Evolutionary conservation across 2,113 vertebrate species (phyloP), one percentile per base, ranked within the genome.

Genomic region (Cavia aperea): DNA sequence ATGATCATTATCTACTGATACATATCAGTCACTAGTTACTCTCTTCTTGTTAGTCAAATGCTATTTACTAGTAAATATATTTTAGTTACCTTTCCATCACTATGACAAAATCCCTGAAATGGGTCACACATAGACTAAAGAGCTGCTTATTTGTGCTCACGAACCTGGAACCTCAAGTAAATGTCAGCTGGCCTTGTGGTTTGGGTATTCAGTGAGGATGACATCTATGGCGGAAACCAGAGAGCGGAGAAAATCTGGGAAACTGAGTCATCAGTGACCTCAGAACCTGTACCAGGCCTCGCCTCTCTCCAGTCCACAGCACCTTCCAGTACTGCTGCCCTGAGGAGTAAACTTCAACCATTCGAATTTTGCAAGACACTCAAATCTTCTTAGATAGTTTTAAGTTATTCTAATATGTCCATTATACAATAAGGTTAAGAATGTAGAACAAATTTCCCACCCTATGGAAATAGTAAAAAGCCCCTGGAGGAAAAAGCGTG

Each of bases 381-480:
- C 26, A 73, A 2, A 5, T 39, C 63, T 14, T 9, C 56, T 23
- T 86, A n/a, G 19, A 19, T 39, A 43, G 86, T 91, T 91, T 94
- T 72, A 21, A 72, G 75, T 58, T 19, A 85, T 46, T 93, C 26
- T 66, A 9, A 75, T 33, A 49, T 19, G n/a, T 39, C 29, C 9
- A 63, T 9, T 54, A 65, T 39, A 56, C 26, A 88, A 7, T 84
- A 46, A 68, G 92, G 81, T 63, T 7, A 51, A 77, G 43, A 88
- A 15, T 86, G 14, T 4, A 46, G 15, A 86, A 70, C 33, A 86
- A 93, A 54, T 86, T 94, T 51, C 77, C 75, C n/a, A 86, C 58
- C 65, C 60, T 11, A 18, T 26, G 54, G 33, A 90, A 95, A 91
- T 54, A 93, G 70, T 68, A 33, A 89, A 94, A 95, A 95, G 66